These are phyloP conservation scores for Ectobius pallidus DNA, from an alignment of 2,888 invertebrate genomes.

Conservation along the genomic window DNA sequence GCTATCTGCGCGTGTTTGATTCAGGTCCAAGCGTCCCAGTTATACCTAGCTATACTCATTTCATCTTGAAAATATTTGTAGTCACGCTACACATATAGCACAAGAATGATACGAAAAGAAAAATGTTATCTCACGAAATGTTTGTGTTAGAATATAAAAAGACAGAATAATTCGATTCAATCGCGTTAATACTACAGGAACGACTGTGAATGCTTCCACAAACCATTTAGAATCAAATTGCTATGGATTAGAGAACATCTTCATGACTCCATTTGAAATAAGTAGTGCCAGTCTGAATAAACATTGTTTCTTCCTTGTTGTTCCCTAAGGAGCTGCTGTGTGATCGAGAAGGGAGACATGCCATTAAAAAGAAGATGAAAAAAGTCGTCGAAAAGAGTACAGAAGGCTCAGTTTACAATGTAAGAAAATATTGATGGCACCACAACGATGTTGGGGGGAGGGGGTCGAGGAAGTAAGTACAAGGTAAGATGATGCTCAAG, in stretches of 20 bases:
- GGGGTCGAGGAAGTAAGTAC: slow-evolving; percentile 19
- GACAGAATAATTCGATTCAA: too few species aligned
- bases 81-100: too few species aligned
- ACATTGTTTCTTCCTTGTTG: slow-evolving; percentile 15
- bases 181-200: too few species aligned
- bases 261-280: background rate
- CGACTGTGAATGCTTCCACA: too few species aligned
- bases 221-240: background rate
- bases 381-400: slow-evolving; percentile 16
- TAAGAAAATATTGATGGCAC: slow-evolving; percentile 38
- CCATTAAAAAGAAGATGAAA: slow-evolving; percentile 36
- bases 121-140: too few species aligned
- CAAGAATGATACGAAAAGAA: too few species aligned
- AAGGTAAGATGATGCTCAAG: slow-evolving; percentile 29
- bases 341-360: slow-evolving; percentile 20
- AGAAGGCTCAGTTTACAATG: slow-evolving; percentile 34
- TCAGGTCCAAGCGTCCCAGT: too few species aligned
- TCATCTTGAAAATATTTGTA: too few species aligned
- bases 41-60: too few species aligned
- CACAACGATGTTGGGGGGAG: slow-evolving; percentile 3
- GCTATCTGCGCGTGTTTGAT: too few species aligned
- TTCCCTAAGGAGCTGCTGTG: background rate
- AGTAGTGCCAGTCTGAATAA: slow-evolving; percentile 31
- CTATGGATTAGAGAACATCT: background rate
- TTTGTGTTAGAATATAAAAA: too few species aligned